Percentiles rank a stretch among this genome's conserved stretches.
These are phyloP conservation scores for Trogon melanurus DNA, from an alignment of 2,113 vertebrate species.

Conservation along the genomic window DNA sequence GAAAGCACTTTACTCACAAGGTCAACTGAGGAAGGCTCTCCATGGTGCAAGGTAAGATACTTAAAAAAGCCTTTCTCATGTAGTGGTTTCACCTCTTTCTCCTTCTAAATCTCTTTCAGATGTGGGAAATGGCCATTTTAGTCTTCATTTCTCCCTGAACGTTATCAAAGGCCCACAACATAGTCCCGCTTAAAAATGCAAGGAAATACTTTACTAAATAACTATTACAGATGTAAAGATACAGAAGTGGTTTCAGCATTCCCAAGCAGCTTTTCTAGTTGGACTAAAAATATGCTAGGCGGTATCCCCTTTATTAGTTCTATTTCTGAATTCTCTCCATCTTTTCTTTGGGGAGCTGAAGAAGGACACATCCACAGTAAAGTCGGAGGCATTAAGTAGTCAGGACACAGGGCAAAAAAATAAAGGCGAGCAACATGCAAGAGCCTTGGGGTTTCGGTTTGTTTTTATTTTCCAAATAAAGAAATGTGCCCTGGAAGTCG, in stretches of 20 bases:
- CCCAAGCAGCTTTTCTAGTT: background rate
- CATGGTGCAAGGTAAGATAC: background rate
- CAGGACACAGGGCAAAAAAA: rapidly evolving
- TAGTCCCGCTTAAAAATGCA: background rate
- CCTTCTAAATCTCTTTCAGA: background rate
- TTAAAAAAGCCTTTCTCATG: background rate
- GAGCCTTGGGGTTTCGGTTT: background rate
- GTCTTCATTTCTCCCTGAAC: background rate
- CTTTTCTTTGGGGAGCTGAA: background rate
- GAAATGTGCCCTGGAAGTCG: background rate
- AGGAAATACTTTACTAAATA: background rate
- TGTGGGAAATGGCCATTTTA: background rate
- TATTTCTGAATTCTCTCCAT: background rate
- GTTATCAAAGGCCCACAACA: background rate
- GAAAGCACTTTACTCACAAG: background rate
- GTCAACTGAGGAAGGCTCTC: background rate
- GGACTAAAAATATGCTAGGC: background rate
- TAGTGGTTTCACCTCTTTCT: background rate
- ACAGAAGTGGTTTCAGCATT: background rate
- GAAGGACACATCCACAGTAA: background rate
- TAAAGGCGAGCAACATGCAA: background rate
- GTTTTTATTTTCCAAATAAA: background rate
- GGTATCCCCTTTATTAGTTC: background rate
- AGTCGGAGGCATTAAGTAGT: background rate
- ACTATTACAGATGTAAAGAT: background rate